Evolutionary conservation across 2,888 invertebrate genomes (phyloP).

Genomic region (Hemicrepidius hirtus): DNA sequence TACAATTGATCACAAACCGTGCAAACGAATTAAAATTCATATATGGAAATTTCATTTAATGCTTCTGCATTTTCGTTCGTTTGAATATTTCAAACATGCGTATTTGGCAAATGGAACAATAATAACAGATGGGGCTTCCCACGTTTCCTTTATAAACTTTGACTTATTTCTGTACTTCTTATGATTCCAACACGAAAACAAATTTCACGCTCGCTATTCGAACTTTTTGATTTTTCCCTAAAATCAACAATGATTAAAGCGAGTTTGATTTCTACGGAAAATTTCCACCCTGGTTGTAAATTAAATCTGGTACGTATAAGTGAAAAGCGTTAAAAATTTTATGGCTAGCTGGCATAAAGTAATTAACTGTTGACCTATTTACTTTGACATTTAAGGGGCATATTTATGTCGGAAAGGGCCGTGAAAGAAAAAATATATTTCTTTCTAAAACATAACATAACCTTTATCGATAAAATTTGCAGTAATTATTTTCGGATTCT

Average conservation of each 20-base stretch:
- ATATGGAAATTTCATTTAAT: slow-evolving; percentile 39
- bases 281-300: background rate
- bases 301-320: background rate
- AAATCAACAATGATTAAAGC: slow-evolving; percentile 15
- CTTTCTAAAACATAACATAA: slow-evolving; percentile 18
- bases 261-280: background rate
- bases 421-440: slow-evolving; percentile 5
- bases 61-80: slow-evolving; percentile 26
- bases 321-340: slow-evolving; percentile 19
- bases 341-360: slow-evolving; percentile 17
- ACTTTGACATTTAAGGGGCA: slow-evolving; percentile 23
- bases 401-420: slow-evolving; percentile 11
- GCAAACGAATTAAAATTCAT: slow-evolving; percentile 40
- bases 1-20: slow-evolving; percentile 32
- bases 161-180: slow-evolving; percentile 21
- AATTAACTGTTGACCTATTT: slow-evolving; percentile 31
- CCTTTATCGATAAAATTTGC: slow-evolving; percentile 44
- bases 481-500: slow-evolving; percentile 50
- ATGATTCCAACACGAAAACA: slow-evolving; percentile 21
- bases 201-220: slow-evolving; percentile 14
- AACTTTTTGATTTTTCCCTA: slow-evolving; percentile 8
- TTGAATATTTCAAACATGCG: slow-evolving; percentile 38
- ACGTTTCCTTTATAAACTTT: slow-evolving; percentile 29
- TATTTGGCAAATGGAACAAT: slow-evolving; percentile 41
- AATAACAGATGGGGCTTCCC: slow-evolving; percentile 41